phyloP scores from a whole-genome alignment of 2,113 vertebrate species.

The Ailuropoda melanoleuca region DNA sequence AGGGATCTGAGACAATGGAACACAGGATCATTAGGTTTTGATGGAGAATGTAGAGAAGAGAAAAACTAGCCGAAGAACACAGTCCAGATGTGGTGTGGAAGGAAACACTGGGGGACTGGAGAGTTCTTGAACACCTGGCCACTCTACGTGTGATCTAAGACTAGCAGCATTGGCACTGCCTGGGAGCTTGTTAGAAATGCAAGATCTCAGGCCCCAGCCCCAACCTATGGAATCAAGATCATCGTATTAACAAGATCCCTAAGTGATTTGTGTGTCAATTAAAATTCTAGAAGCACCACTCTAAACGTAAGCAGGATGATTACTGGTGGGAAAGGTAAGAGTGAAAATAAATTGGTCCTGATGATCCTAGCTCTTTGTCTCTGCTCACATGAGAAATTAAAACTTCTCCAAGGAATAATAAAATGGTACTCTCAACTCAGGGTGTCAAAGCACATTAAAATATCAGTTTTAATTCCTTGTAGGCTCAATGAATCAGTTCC shows the following conservation, averaged over 20 bases:
- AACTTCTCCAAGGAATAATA: neutral
- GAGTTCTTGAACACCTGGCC: neutral
- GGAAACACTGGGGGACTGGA: neutral
- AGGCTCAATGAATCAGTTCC: neutral
- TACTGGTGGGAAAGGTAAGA: neutral
- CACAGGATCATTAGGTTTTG: neutral
- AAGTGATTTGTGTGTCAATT: neutral
- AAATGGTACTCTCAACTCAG: neutral
- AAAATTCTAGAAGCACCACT: constrained; percentile 9
- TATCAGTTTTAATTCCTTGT: neutral
- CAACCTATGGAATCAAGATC: neutral
- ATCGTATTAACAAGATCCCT: neutral
- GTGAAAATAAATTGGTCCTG: neutral
- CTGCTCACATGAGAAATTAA: neutral
- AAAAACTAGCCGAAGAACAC: neutral
- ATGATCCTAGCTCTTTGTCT: neutral
- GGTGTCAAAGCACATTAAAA: neutral
- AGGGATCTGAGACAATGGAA: neutral
- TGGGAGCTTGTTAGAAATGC: neutral
- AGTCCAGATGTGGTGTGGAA: neutral
- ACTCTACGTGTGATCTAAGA: neutral
- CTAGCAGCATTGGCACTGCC: neutral
- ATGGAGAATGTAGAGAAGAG: neutral
- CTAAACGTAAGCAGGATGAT: neutral
- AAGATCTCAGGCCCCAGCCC: neutral